These are phyloP conservation scores for Agrochola lota DNA, from an alignment of 2,888 invertebrate genomes.

Conservation along the genomic window DNA sequence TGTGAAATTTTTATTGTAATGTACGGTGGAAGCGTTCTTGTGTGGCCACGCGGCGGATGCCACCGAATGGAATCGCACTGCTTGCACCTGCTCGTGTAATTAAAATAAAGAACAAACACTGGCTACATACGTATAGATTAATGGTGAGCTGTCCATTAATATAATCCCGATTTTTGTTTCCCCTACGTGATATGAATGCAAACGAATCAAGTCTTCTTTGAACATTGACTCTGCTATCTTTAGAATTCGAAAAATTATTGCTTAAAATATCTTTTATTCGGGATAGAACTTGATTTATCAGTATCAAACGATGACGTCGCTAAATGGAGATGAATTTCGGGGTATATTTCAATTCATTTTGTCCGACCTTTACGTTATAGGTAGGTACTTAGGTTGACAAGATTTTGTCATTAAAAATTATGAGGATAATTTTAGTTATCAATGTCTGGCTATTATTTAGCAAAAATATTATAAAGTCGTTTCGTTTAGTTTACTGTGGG, in stretches of 20 bases:
- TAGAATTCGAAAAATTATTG: constrained; percentile 66
- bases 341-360: constrained; percentile 78
- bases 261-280: constrained; percentile 66
- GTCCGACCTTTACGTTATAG: constrained; percentile 57
- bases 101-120: constrained; percentile 39
- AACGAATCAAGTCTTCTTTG: constrained; percentile 38
- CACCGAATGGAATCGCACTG: constrained; percentile 9
- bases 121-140: constrained; percentile 47
- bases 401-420: constrained; percentile 72
- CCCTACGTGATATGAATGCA: constrained; percentile 54
- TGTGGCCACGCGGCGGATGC: constrained; percentile 4
- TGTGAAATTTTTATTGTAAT: constrained; percentile 24
- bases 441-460: constrained; percentile 69
- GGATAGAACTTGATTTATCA: constrained; percentile 77
- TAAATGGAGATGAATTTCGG: constrained; percentile 81
- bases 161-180: constrained; percentile 67
- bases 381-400: constrained; percentile 59
- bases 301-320: constrained; percentile 76
- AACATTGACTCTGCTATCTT: constrained; percentile 52
- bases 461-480: constrained; percentile 71
- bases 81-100: constrained; percentile 43
- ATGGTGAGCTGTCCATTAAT: constrained; percentile 57
- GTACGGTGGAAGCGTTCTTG: constrained; percentile 13
- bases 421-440: constrained; percentile 74
- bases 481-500: constrained; percentile 60